Base-by-base conservation (phyloP, 2,113 vertebrate species). In the Rhinopithecus roxellana region DNA sequence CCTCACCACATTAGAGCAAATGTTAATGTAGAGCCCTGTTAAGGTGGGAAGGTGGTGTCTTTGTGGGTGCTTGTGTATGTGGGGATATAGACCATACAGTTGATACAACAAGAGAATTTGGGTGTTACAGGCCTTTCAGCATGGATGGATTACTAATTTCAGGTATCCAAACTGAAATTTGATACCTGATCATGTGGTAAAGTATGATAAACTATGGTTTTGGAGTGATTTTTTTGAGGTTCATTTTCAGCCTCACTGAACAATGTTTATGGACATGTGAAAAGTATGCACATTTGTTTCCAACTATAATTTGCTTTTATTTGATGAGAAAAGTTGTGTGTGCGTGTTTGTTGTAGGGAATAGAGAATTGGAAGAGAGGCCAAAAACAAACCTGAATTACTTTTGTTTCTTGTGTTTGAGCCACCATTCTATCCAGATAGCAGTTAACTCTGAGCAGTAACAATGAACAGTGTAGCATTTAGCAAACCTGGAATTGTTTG, bases 21-120 rank as follows among this genome's bases (percentile, higher is more conserved):
- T 98, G 98, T 98, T 99, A 99, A 98, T 99, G 98, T 99, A 99
- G 99, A 99, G 99, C 98, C 99, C 98, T 98, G 5, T 64, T 64
- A 90, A 75, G 90, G 72, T 95, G 97, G 94, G 96, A 95, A 95
- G 96, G 80, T 95, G 88, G 14, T 97, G 14, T 92, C 92, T 96
- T 22, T 79, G 70, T 64, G 89, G 91, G 64, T 97, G 81, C n/a
- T 90, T 96, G 64, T 95, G 69, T 97, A 14, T 97, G 79, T 95
- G 45, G 81, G 81, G 25, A 2, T 97, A 92, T 97, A 98, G 95
- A 91, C 59, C 30, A 96, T 89, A 97, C 83, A 80, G 98, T 93
- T 80, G 69, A 61, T 85, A 82, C 59, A 79, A 75, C 87, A 87
- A 94, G 90, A 78, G 80, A 95, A 77, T 89, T 79, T 5, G 27